Evolutionary conservation across 1,140 invertebrate species (phyloP), one percentile per base, ranked within the genome.

Genomic region (Pseudomyrmex pallidus): DNA sequence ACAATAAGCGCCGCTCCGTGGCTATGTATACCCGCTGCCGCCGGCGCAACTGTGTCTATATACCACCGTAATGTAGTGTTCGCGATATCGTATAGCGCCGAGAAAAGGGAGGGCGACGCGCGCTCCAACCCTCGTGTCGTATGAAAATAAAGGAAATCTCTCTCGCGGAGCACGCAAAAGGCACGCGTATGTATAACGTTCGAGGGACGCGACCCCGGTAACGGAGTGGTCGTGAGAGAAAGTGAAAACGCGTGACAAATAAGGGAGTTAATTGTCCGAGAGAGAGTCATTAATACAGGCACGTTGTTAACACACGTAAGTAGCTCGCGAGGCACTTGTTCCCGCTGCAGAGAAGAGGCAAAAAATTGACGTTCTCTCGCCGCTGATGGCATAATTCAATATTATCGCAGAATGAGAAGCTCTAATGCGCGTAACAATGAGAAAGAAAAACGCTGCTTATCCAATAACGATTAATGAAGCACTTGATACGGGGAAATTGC

Each of bases 1-100:
- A 80, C 76, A 80, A 80, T 80, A 72, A 80, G 76, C 76, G 76
- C 76, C 66, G 76, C 76, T 61, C 54, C 76, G 76, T 80, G 76
- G 76, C 76, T 80, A 70, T 80, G 76, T 80, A 80, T 46, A 61
- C 76, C 66, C 76, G 64, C 76, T 66, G 76, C 35, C 35, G 35
- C 35, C 35, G 35, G 35, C 35, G 76, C 76, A 44, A 46, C 25
- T 62, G 76, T 80, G 66, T 72, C 76, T 70, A 80, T 80, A 59
- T 72, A 70, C 44, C 76, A 66, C 66, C 5, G 54, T 80, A 80
- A 77, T 77, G 25, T 77, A 77, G 74, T 77, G 50, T 77, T 67
- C 35, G 74, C 74, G 74, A 77, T 77, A 77, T 25, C 59, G 57
- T 35, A 35, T 73, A n/a, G 2, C 56, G 13, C 66, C 67, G 15